These are phyloP conservation scores for Hydractinia symbiolongicarpus DNA, from an alignment of 30 jellyfish, hydroid and myxozoan species.

Conservation along the genomic window DNA sequence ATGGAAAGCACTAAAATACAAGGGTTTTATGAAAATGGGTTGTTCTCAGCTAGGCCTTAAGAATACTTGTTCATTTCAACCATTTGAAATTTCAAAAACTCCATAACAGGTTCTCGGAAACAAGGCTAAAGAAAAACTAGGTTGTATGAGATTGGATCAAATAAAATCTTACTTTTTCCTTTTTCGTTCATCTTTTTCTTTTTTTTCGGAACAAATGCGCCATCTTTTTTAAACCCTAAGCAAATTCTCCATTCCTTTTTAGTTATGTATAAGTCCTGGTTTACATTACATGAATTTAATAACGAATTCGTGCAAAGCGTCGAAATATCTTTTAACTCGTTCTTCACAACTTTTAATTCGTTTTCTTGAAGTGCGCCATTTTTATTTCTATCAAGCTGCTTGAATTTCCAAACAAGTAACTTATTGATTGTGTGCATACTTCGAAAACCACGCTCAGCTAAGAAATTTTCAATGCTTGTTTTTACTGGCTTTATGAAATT, in stretches of 20 bases:
- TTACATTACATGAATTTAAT: conserved; percentile 30
- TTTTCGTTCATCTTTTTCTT: no score
- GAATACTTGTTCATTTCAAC: no score
- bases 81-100: no score
- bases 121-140: no score
- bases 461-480: conserved; percentile 4
- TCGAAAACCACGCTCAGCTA: conserved; percentile 18
- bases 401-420: conserved; percentile 59
- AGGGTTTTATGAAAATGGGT: no score
- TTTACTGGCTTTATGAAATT: not conserved
- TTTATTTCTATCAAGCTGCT: conserved; percentile 35
- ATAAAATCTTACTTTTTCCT: no score
- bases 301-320: conserved; percentile 27
- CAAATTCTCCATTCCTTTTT: conserved; percentile 71
- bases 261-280: conserved; percentile 42
- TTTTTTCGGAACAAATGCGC: no score
- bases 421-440: conserved; percentile 22
- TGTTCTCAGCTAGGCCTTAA: no score
- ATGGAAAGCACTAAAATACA: not conserved
- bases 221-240: conserved; percentile 27
- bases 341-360: conserved; percentile 35
- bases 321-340: conserved; percentile 27
- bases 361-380: conserved; percentile 31
- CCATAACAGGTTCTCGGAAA: no score
- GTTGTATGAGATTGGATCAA: no score